A percentile compares a stretch with the other conserved stretches of the same genome.
phyloP scores from a whole-genome alignment of 2,113 vertebrate species.

The Nyctibius bracteatus region DNA sequence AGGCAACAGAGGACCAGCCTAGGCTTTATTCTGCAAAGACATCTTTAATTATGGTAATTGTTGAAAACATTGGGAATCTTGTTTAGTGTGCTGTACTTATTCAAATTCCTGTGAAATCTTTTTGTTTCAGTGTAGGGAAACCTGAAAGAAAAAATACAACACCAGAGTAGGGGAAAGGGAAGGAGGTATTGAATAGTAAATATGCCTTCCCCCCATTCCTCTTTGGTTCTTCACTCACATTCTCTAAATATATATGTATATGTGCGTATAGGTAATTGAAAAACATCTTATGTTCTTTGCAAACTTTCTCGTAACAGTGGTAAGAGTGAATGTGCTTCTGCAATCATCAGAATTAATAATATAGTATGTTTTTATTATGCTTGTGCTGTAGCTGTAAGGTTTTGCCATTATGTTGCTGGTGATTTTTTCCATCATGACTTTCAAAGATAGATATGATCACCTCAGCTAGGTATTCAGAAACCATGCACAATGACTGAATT shows the following conservation, averaged over 20 bases:
- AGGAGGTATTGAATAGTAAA: not conserved
- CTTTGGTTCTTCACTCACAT: not conserved
- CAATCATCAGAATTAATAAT: not conserved
- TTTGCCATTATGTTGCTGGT: not conserved
- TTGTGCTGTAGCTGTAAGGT: not conserved
- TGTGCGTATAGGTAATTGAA: not conserved
- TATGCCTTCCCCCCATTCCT: not conserved
- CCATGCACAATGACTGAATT: not conserved
- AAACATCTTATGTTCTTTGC: not conserved
- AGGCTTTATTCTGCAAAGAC: not conserved
- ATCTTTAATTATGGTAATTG: constrained; percentile 34
- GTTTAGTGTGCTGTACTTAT: not conserved
- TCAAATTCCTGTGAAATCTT: constrained; percentile 9
- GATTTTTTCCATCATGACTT: not conserved
- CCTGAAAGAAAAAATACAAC: not conserved
- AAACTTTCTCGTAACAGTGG: not conserved
- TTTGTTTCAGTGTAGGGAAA: not conserved
- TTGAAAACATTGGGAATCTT: not conserved
- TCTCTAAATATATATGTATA: not conserved
- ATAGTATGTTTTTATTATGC: not conserved
- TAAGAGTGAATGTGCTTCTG: not conserved
- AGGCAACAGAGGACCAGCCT: not conserved
- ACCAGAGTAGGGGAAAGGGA: not conserved
- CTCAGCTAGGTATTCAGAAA: not conserved
- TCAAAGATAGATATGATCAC: not conserved